Base-by-base conservation (phyloP, 92 coral and sea anemone species). In the Bergia puertoricense region DNA sequence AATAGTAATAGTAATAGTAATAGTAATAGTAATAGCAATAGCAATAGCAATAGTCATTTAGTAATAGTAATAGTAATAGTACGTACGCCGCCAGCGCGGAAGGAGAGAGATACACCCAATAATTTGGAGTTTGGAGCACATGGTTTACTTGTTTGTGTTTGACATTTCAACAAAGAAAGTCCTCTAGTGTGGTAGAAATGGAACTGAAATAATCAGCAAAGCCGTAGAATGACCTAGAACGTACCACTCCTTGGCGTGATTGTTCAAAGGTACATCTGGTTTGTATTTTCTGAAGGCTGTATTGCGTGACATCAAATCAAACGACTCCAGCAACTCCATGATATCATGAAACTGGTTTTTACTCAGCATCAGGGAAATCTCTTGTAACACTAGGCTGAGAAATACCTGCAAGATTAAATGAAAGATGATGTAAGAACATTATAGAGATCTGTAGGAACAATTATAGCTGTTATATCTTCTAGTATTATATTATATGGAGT, bases 301-400 rank as follows among this genome's bases (percentile, higher is more conserved):
- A 75, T 95, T 93, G 51, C 94, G 95, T 69, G 93, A 50, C 98
- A 96, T 96, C 88, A 94, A 86, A 86, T 96, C 98, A 76, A 96
- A 96, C 36, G 97, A 95, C 81, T 96, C 98, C 88, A 94, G 93
- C 42, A 96, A 86, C 91, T 92, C 90, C 96, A 96, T 93, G 74
- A 96, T 85, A 81, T 96, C 98, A 57, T 94, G 94, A 75, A 91
- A 96, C 91, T 96, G 98, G 56, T 88, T 90, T 56, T 92, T 92
- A 88, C 89, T 90, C 86, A 96, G 80, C 73, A 90, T 90, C 38
- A 96, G 68, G 36, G 93, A 92, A 43, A 96, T 92, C 89, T 96
- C 98, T 65, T 94, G 91, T 80, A 96, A 91, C 20, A 95, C 96
- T 9, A 96, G 91, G 85, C 94, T 94, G 5, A 96, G 92, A 79